A percentile compares a stretch with the other conserved stretches of the same genome.
Conservation (phyloP, 2,113 vertebrate species). For the Megaceryle maxima region DNA sequence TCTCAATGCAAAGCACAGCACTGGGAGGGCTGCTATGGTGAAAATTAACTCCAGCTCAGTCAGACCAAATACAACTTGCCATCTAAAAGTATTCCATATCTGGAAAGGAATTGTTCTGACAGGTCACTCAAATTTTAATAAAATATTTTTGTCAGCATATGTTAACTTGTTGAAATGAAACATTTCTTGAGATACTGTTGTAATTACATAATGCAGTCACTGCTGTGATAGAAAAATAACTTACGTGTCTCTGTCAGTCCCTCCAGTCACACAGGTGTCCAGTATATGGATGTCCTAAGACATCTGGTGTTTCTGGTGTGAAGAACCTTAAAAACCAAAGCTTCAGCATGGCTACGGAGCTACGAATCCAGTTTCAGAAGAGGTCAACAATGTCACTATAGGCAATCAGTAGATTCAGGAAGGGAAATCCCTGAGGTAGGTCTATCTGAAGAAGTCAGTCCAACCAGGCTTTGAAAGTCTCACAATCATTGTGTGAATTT, state of each 20-base stretch:
- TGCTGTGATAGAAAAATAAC: not conserved
- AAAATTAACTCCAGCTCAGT: too few relatives aligned
- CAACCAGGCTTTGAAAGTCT: not conserved
- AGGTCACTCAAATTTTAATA: not conserved
- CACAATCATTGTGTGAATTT: not conserved
- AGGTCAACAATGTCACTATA: not conserved
- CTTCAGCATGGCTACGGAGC: not conserved
- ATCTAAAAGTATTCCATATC: not conserved
- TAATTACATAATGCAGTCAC: not conserved
- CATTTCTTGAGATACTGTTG: not conserved
- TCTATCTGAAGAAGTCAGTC: not conserved
- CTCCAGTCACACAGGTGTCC: not conserved
- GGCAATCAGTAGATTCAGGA: not conserved
- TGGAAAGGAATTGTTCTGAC: not conserved
- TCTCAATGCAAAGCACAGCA: too few relatives aligned
- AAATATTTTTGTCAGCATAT: not conserved
- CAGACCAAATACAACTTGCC: not conserved
- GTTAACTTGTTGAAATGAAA: not conserved
- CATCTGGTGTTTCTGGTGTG: not conserved
- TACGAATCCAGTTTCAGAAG: not conserved
- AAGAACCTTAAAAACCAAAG: not conserved
- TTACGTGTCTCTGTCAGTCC: not conserved
- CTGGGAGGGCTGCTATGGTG: too few relatives aligned
- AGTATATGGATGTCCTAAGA: not conserved
- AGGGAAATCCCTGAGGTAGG: not conserved